phyloP scores from a whole-genome alignment of 2,888 invertebrate species.

The Zhuqinia jingwanae region DNA sequence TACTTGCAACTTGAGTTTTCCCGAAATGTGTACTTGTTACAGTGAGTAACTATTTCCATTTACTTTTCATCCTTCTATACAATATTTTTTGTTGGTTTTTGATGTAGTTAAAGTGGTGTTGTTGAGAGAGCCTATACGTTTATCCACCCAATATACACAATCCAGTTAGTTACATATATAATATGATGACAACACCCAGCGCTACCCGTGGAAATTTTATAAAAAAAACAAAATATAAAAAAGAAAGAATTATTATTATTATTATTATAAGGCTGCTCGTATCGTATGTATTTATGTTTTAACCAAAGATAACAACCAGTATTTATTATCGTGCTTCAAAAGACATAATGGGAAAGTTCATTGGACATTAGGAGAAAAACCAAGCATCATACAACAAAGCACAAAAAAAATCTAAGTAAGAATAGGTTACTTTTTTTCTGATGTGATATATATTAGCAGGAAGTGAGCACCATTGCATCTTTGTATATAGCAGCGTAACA shows the following conservation, averaged over 20 bases:
- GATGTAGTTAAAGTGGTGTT: neutral
- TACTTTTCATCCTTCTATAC: neutral
- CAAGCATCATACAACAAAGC: neutral
- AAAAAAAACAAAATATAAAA: neutral
- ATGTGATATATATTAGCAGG: neutral
- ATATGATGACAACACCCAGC: no score
- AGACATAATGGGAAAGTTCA: constrained; percentile 20
- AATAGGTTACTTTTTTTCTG: no score
- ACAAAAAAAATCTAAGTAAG: no score
- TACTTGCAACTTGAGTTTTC: constrained; percentile 2
- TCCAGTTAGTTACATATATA: no score
- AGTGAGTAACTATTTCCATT: neutral
- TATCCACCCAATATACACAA: no score
- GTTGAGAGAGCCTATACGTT: neutral
- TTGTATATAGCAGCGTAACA: constrained; percentile 10
- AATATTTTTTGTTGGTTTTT: neutral
- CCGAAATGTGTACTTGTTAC: no score
- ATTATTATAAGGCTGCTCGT: no score
- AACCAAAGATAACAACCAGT: constrained; percentile 31
- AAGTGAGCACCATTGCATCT: neutral
- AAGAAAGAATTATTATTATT: no score
- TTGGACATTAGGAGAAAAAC: neutral
- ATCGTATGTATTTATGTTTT: neutral
- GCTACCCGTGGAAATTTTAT: neutral
- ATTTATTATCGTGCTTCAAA: constrained; percentile 31